phyloP scores from a whole-genome alignment of 2,888 invertebrate genomes.

The Hydrotaea diabolus region DNA sequence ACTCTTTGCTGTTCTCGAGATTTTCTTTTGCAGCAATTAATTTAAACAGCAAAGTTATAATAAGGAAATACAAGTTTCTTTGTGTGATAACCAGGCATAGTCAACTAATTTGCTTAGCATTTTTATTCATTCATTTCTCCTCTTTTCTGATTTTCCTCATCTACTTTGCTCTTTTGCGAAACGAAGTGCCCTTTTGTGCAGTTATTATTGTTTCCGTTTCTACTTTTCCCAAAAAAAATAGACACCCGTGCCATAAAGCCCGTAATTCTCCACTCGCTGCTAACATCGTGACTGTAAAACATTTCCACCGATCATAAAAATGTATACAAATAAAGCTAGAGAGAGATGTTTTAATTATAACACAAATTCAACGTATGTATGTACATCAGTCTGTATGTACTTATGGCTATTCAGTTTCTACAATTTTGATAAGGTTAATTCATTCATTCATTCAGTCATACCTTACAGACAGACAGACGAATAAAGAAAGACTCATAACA shows the following conservation, averaged over 20 bases:
- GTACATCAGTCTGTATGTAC: neutral
- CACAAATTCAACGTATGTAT: neutral
- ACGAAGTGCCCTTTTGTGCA: constrained; percentile 18
- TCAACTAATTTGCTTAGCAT: constrained; percentile 14
- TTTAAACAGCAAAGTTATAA: neutral
- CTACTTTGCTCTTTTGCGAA: neutral
- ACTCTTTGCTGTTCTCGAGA: neutral
- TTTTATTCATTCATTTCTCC: neutral
- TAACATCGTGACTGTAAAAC: constrained; percentile 28
- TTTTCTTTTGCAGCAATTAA: neutral
- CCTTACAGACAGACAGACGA: neutral
- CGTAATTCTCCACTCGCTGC: neutral
- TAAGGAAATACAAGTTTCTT: neutral
- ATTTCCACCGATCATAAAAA: constrained; percentile 1
- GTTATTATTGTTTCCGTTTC: constrained; percentile 51
- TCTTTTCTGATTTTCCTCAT: neutral
- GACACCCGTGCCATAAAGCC: neutral
- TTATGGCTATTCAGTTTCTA: constrained; percentile 30
- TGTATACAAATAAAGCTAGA: neutral
- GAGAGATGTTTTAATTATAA: constrained; percentile 34
- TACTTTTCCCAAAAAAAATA: neutral
- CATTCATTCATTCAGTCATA: constrained; percentile 3
- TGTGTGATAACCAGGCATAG: neutral
- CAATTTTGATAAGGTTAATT: constrained; percentile 25
- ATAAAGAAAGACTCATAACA: neutral